Evolutionary conservation across 2,888 invertebrate genomes (phyloP).

Genomic region (Disparrhopalites patrizii): DNA sequence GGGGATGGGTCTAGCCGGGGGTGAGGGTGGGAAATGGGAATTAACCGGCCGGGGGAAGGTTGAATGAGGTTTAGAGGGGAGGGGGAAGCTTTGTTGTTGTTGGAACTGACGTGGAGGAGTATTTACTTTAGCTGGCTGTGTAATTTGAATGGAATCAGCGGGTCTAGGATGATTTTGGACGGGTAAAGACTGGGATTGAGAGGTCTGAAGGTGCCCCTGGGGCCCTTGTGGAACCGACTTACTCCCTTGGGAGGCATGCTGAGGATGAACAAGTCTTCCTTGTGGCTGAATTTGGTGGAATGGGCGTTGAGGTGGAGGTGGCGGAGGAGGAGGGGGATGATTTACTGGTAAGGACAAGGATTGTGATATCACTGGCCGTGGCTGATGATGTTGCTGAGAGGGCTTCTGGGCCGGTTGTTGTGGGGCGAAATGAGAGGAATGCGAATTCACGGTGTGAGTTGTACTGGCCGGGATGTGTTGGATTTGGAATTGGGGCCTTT

Average conservation of each 20-base stretch:
- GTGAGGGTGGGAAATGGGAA: constrained; percentile 6
- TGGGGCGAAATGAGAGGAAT: neutral
- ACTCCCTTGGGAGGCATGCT: neutral
- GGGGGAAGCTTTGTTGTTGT: neutral
- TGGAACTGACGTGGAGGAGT: neutral
- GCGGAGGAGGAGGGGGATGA: constrained; percentile 1
- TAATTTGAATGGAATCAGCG: neutral
- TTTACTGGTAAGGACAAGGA: neutral
- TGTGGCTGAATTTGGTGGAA: neutral
- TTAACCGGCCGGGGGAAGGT: constrained; percentile 14
- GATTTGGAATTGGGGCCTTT: neutral
- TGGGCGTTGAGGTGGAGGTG: neutral
- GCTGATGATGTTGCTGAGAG: neutral
- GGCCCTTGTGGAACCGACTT: constrained; percentile 5
- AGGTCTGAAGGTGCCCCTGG: constrained; percentile 8
- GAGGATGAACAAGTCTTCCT: neutral
- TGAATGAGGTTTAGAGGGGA: constrained; percentile 3
- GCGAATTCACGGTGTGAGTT: neutral
- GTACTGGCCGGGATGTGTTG: neutral
- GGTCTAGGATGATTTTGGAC: neutral
- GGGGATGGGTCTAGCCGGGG: constrained; percentile 16
- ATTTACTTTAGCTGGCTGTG: neutral
- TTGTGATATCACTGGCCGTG: neutral
- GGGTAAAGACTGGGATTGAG: constrained; percentile 2
- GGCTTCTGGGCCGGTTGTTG: neutral